These are phyloP conservation scores for Solenopsis fugax DNA, from an alignment of 1,140 invertebrate genomes.

Conservation along the genomic window DNA sequence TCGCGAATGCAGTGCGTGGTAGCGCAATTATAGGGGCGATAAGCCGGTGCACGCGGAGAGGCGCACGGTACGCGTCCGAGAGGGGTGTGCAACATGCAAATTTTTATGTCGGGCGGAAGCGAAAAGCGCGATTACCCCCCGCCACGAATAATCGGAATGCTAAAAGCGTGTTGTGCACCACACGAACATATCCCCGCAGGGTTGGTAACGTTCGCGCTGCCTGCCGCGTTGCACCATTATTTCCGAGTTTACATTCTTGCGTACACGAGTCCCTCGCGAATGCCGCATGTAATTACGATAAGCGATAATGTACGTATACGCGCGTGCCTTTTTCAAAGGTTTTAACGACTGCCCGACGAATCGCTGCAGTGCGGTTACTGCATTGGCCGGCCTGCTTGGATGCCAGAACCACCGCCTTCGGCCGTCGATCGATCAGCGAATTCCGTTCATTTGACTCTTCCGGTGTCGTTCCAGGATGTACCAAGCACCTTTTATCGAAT, in stretches of 20 bases:
- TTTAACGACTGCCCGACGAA: constrained; percentile 37
- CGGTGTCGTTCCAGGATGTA: not conserved
- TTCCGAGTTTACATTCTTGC: constrained; percentile 51
- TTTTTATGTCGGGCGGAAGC: constrained; percentile 47
- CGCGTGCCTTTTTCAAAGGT: constrained; percentile 66
- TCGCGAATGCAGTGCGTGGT: not conserved
- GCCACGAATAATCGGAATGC: constrained; percentile 65
- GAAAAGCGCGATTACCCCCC: constrained; percentile 63
- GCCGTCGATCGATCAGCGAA: constrained; percentile 33
- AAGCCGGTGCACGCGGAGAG: constrained; percentile 9
- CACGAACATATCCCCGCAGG: constrained; percentile 25
- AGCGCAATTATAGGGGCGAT: constrained; percentile 36
- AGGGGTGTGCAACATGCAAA: constrained; percentile 43
- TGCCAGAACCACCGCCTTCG: constrained; percentile 8
- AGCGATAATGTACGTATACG: constrained; percentile 63
- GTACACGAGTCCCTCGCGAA: constrained; percentile 25
- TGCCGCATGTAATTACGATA: constrained; percentile 62
- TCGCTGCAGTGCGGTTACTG: constrained; percentile 68
- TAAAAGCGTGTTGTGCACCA: constrained; percentile 43
- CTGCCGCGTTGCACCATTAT: not conserved
- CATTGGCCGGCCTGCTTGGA: constrained; percentile 16
- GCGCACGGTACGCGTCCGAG: not conserved
- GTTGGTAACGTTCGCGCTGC: constrained; percentile 13
- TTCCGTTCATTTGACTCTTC: constrained; percentile 39
- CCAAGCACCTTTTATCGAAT: not conserved